Conservation (phyloP, 2,113 vertebrate genomes). For the Psilopsiagon aurifrons region DNA sequence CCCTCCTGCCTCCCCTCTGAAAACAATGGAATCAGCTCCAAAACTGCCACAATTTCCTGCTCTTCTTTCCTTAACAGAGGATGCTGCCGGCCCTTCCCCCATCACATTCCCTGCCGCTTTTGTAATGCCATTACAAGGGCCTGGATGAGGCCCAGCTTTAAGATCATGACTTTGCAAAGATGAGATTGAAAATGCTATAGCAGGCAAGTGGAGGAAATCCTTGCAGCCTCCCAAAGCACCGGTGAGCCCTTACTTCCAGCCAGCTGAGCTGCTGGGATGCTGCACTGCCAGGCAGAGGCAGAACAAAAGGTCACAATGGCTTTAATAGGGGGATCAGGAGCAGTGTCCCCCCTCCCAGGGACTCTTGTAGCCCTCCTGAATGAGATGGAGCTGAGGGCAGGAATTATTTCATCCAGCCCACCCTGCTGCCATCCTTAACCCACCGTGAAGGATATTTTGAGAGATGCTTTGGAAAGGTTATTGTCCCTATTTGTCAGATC, state of each 20-base stretch:
- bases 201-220: background rate
- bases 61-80: background rate
- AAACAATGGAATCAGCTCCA: background rate
- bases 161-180: constrained; percentile 18
- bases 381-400: background rate
- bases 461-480: constrained; percentile 2
- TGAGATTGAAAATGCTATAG: background rate
- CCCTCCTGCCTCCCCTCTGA: rapidly evolving
- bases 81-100: constrained; percentile 17
- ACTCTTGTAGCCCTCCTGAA: background rate
- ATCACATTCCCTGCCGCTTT: background rate
- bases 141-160: background rate
- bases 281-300: background rate
- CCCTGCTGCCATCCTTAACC: background rate
- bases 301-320: background rate
- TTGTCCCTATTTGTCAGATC: background rate
- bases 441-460: background rate
- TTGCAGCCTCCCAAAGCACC: background rate
- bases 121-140: background rate
- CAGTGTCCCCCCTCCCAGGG: background rate
- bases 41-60: background rate
- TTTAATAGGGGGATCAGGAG: background rate
- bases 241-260: rapidly evolving
- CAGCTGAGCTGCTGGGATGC: background rate
- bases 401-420: background rate